Evolutionary conservation across 2,888 invertebrate genomes (phyloP).

Genomic region (Acrobasis suavella): DNA sequence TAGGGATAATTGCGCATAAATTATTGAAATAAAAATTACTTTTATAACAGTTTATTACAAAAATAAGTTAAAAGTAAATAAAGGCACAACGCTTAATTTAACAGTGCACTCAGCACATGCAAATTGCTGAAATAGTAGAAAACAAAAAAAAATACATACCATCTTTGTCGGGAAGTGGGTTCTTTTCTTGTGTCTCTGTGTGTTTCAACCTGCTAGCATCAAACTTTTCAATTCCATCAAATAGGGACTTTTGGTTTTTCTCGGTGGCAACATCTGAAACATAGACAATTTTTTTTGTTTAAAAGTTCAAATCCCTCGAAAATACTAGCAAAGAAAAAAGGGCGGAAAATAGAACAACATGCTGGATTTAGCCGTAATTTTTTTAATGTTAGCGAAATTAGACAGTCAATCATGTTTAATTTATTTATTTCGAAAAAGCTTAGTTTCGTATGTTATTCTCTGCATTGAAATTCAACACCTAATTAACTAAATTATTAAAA

Average conservation of each 20-base stretch:
- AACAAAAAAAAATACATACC: constrained; percentile 80
- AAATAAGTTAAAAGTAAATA: not conserved
- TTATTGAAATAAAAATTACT: too few relatives aligned
- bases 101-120: constrained; percentile 18
- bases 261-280: constrained; percentile 92
- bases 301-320: not conserved
- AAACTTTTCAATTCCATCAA: constrained; percentile 93
- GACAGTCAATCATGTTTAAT: too few relatives aligned
- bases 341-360: constrained; percentile 39
- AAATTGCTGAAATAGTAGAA: constrained; percentile 34
- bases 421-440: too few relatives aligned
- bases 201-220: constrained; percentile 92
- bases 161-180: constrained; percentile 96
- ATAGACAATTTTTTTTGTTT: not conserved
- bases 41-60: too few relatives aligned
- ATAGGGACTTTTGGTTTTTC: constrained; percentile 91
- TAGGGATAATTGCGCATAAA: too few relatives aligned
- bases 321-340: constrained; percentile 25
- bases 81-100: not conserved
- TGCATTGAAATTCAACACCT: constrained; percentile 15
- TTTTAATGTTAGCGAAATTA: constrained; percentile 30
- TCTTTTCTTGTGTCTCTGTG: constrained; percentile 96
- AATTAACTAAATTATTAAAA: constrained; percentile 2
- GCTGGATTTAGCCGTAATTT: constrained; percentile 43
- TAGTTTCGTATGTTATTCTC: constrained; percentile 21